Base-by-base conservation (phyloP, 2,113 vertebrate species). In the Chamaetylas fuelleborni region DNA sequence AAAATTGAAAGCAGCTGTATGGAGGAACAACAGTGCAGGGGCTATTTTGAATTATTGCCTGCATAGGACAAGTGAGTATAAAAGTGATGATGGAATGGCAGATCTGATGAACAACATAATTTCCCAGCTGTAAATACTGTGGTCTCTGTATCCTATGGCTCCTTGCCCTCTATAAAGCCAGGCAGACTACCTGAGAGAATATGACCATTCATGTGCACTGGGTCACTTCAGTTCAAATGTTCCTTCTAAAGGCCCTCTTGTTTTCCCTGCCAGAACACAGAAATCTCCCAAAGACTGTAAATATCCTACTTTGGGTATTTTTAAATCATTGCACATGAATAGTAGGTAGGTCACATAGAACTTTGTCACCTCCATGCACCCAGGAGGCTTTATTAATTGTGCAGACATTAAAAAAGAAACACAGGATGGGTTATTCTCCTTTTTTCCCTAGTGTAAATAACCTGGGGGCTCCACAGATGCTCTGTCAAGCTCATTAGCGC, bases 101-200 rank as follows among this genome's bases (percentile, higher is more conserved):
- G 38, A 60, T n/a, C 25, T 57, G 57, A 90, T 57, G 19, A 89
- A 74, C 11, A 43, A 34, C 17, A 26, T 29, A 2, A 60, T 42
- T 65, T 69, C 14, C 34, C 34, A 69, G 62, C 26, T 45, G 42
- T 50, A 85, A 87, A 81, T 34, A 42, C 31, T 31, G 36, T 10
- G 25, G 66, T 88, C 48, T 79, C 81, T 81, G 36, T 43, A 76
- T 47, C 25, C 40, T 48, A 9, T 1, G 5, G 47, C 61, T 71
- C 45, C 66, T 40, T 45, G 57, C 31, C 57, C 47, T 84, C 66
- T 45, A 11, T 15, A 76, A 83, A 70, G 38, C n/a, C 50, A 79
- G 58, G 6, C 36, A 82, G 50, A 42, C 58, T 72, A 94, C 95
- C 70, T 61, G 79, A 57, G 43, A 66, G 90, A 93, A 83, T 56